Evolutionary conservation across 2,797 vertebrate species (phyloP).

Genomic region (Intellagama lesueurii): DNA sequence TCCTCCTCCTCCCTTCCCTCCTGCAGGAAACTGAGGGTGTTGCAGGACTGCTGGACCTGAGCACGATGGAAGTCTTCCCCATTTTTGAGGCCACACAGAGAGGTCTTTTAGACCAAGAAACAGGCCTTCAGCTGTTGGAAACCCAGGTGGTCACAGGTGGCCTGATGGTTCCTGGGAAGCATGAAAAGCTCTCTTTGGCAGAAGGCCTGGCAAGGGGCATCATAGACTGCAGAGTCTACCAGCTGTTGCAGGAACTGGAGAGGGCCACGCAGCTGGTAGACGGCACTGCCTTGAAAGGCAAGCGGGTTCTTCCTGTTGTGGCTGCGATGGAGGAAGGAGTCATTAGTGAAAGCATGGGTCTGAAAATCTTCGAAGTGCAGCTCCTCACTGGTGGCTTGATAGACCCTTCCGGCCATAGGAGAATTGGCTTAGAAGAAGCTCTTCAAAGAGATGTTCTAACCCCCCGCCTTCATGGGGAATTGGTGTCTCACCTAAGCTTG

Average conservation of each 20-base stretch:
- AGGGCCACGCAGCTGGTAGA: conserved; percentile 76
- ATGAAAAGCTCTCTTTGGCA: conserved; percentile 83
- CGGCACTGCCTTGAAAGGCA: conserved; percentile 54
- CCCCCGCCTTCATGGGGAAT: conserved; percentile 72
- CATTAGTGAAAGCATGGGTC: conserved; percentile 83
- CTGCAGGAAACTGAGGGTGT: conserved; percentile 84
- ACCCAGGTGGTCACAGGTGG: conserved; percentile 89
- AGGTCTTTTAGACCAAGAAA: conserved; percentile 97
- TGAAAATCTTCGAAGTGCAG: conserved; percentile 88
- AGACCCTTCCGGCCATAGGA: conserved; percentile 64
- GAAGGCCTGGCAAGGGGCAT: conserved; percentile 82
- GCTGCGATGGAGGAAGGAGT: conserved; percentile 83
- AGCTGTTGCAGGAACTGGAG: conserved; percentile 82
- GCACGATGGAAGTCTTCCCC: conserved; percentile 93
- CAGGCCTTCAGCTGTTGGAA: conserved; percentile 88
- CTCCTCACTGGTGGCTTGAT: conserved; percentile 83
- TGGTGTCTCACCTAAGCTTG: conserved; percentile 78
- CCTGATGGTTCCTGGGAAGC: conserved; percentile 85
- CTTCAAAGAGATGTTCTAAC: conserved; percentile 78
- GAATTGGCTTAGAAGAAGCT: conserved; percentile 82
- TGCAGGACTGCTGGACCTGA: conserved; percentile 94
- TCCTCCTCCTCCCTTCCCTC: conserved; percentile 1
- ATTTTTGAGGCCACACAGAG: conserved; percentile 90
- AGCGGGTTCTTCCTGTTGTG: conserved; percentile 76
- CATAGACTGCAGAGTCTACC: conserved; percentile 80